phyloP scores from a whole-genome alignment of 2,888 invertebrate genomes.

The Leptura quadrifasciata region DNA sequence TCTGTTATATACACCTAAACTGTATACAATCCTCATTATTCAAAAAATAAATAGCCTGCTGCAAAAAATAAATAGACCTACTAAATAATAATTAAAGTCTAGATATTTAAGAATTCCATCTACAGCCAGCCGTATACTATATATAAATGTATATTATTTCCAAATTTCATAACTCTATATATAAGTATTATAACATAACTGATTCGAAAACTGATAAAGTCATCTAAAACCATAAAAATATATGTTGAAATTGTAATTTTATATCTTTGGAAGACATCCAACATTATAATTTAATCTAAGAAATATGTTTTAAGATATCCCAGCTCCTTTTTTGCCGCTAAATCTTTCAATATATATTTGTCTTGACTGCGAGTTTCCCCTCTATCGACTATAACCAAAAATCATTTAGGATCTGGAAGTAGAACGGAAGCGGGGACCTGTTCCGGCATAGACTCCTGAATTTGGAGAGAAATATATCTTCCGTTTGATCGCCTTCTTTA shows the following conservation, averaged over 20 bases:
- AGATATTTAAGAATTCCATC: neutral
- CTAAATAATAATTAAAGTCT: too few relatives aligned
- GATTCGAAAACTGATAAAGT: conserved; percentile 8
- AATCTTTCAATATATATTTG: conserved; percentile 25
- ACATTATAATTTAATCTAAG: conserved; percentile 24
- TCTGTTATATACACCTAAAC: too few relatives aligned
- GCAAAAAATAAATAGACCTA: too few relatives aligned
- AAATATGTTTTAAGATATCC: conserved; percentile 15
- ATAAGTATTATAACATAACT: neutral
- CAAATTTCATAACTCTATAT: neutral
- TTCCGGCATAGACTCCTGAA: conserved; percentile 21
- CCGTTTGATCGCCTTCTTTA: conserved; percentile 25
- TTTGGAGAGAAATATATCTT: conserved; percentile 30
- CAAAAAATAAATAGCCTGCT: too few relatives aligned
- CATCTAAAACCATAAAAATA: neutral
- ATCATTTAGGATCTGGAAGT: conserved; percentile 26
- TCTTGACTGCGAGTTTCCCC: conserved; percentile 1
- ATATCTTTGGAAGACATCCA: conserved; percentile 6
- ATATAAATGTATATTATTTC: neutral
- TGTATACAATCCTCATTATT: too few relatives aligned
- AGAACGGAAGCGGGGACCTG: conserved; percentile 28
- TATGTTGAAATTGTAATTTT: conserved; percentile 1
- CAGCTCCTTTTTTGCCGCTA: neutral
- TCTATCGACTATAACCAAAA: conserved; percentile 17
- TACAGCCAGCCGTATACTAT: neutral